Conservation (phyloP, 2,113 vertebrate genomes). For the Balaeniceps rex region DNA sequence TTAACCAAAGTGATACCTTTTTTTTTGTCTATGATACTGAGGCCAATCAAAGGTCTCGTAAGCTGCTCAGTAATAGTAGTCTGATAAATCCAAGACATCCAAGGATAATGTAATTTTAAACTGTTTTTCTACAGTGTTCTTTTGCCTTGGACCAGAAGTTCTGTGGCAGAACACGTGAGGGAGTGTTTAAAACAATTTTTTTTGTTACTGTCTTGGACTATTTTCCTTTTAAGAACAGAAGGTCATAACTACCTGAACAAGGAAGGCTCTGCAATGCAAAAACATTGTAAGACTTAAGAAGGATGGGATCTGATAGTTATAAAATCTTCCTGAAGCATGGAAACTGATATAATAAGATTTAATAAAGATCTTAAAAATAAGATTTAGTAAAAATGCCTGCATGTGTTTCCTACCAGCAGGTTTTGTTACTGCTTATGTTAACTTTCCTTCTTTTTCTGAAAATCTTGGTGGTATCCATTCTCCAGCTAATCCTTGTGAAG, state of each 20-base stretch:
- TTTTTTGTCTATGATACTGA: not conserved
- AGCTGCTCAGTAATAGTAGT: not conserved
- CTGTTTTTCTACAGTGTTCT: conserved; percentile 44
- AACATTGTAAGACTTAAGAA: not conserved
- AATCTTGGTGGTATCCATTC: not conserved
- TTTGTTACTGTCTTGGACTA: conserved; percentile 15
- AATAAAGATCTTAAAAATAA: not conserved
- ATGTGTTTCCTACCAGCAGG: not conserved
- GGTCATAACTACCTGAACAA: not conserved
- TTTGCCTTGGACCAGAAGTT: conserved; percentile 11
- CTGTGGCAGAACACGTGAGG: conserved; percentile 31
- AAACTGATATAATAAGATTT: not conserved
- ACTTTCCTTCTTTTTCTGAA: not conserved
- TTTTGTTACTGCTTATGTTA: not conserved
- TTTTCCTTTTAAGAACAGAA: conserved; percentile 20
- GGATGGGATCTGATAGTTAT: not conserved
- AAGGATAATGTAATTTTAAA: conserved; percentile 51
- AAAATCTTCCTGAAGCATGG: not conserved
- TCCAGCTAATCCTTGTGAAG: not conserved
- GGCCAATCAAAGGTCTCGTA: conserved; percentile 16
- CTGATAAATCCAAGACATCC: conserved; percentile 44
- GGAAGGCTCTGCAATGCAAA: not conserved
- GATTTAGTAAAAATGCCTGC: not conserved
- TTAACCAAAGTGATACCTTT: conserved; percentile 1
- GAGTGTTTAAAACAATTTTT: not conserved